Evolutionary conservation across 2,797 vertebrate genomes (phyloP), one percentile per base, ranked within the genome.

Genomic region (Phoebastria nigripes): DNA sequence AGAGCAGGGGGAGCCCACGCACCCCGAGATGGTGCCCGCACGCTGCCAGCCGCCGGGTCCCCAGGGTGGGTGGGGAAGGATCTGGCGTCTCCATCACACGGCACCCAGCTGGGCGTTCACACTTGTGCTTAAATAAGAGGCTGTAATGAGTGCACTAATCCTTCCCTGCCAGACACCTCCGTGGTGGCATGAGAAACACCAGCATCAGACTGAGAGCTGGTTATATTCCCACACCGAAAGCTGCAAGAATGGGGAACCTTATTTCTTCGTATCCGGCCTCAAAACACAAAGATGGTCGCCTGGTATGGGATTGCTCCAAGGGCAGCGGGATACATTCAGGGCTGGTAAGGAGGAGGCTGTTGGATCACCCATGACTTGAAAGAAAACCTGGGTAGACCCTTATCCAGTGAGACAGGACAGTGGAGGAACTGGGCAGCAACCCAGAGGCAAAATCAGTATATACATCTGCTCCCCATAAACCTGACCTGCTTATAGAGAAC

Each of bases 1-100:
- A 80, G 81, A 86, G 58, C 82, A 76, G 41, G 71, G 26, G 35
- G 42, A 93, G 65, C 93, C 80, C 77, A 90, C 21, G 8, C 77
- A 73, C 3, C 29, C 82, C 5, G 2, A 13, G 33, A 33, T 11
- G n/a, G 37, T 81, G 71, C 93, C 84, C 15, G 31, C 54, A 80
- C 0, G 9, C 56, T 62, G 80, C 80, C 89, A 90, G 93, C 33
- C 2, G 0, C 74, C 1, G 1, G 39, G 78, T 33, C 24, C 37
- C 56, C 25, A 22, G 28, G 49, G 56, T 37, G 81, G 52, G 67
- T 37, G 83, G 62, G 55, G 33, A 66, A 90, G 73, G 83, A 90
- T 37, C 20, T 5, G 2, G 12, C 1, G 0, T 7, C 74, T 73
- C 78, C 33, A 7, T 14, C 8, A 2, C 49, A 37, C 0, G 2